Base-by-base conservation (phyloP, 2,113 vertebrate species). In the Xenopus borealis region DNA sequence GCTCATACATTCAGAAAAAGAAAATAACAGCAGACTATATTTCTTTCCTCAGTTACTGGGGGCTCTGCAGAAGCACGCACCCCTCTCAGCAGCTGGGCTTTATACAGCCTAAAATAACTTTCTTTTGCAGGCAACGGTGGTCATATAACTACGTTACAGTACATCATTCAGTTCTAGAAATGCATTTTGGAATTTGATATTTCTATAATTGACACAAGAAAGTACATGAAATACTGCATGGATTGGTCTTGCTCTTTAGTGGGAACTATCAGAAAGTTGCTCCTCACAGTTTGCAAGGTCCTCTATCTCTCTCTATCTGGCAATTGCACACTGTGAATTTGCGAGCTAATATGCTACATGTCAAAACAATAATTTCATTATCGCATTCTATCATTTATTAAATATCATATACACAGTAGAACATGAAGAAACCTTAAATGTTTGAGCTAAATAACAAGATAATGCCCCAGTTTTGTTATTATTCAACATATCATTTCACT, bases 51-150 rank as follows among this genome's bases (percentile, higher is more conserved):
- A 66, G 33, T 58, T 20, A 30, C 63, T 74, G 47, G 19, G 52
- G 64, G 44, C 55, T 50, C 57, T 7, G 33, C 44, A 68, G 18
- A 13, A 30, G 19, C 27, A 20, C 46, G 53, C 16, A 33, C 14
- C 19, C 59, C 46, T 18, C 20, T 33, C 27, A 66, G 62, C 50
- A 66, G 18, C 52, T 40, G 57, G 27, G 46, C 30, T 62, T 50
- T 55, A 33, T 55, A 57, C 45, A 69, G 12, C 50, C 59, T 55
- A 76, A 33, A 44, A 44, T 27, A 53, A 27, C 12, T 30, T 27
- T 67, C 27, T 77, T 40, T 70, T 64, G 59, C 58, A 77, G 74
- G 66, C 74, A 70, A 77, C 30, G 70, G 45, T 77, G 67, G 59
- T 57, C 67, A 70, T 69, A 18, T 76, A 55, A 69, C 66, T 20